Base-by-base conservation (phyloP, 1,140 invertebrate genomes). In the Apocrypta bakeri region DNA sequence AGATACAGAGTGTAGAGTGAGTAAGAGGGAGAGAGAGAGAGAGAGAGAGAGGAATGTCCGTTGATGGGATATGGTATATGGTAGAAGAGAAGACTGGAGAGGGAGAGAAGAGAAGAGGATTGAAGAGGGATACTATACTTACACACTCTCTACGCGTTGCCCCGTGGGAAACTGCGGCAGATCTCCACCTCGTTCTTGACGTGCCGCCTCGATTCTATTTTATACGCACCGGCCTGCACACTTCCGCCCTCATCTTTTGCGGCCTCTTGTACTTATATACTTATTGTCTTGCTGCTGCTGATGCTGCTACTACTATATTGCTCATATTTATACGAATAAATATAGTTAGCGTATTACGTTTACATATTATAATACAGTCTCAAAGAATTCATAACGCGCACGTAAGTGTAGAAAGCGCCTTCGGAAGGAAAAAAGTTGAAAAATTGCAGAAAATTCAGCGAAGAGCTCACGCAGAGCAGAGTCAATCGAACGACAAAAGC, bases 231-330 rank as follows among this genome's bases (percentile, higher is more conserved):
- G 74, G 68, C 74, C 33, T 37, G 33, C 48, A 77, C 61, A 74
- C 81, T 79, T 83, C 81, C 81, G 81, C 81, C 81, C 81, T 83
- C 81, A 73, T 75, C 76, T 79, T 73, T 66, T 74, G 75, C 74
- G 80, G 64, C 73, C 73, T 76, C 42, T 40, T 7, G 66, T 27
- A 17, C 12, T 6, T 25, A n/a, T 17, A 27, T 69, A 17, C 27
- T 9, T 1, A n/a, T 27, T 27, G 27, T 12, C 2, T 24, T 27
- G 17, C 64, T 6, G 17, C n/a, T n/a, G 17, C 12, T 24, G 24
- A 8, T 27, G 17, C 64, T n/a, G n/a, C n/a, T n/a, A n/a, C n/a
- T n/a, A n/a, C n/a, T n/a, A n/a, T n/a, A n/a, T n/a, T n/a, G n/a
- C n/a, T n/a, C n/a, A n/a, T n/a, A n/a, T n/a, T n/a, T n/a, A n/a